phyloP scores from a whole-genome alignment of 2,797 vertebrate genomes.

The Sebastes itinus region DNA sequence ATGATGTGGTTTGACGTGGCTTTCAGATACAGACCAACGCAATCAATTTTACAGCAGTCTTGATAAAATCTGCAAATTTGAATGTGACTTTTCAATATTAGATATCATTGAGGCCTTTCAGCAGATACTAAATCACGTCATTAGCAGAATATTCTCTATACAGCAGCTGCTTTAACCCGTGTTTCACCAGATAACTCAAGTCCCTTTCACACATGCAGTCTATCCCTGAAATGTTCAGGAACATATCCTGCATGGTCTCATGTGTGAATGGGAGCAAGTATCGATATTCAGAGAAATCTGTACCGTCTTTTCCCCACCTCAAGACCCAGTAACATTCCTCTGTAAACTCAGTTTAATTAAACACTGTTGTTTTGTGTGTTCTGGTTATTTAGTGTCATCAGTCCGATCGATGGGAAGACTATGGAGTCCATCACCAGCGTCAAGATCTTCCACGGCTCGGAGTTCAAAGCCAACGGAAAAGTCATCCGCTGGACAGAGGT shows the following conservation, averaged over 20 bases:
- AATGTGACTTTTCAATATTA: neutral
- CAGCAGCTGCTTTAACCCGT: neutral
- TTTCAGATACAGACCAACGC: neutral
- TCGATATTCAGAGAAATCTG: neutral
- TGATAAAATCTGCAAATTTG: slow-evolving; percentile 18
- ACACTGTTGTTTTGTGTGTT: neutral
- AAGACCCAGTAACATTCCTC: neutral
- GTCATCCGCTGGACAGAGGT: slow-evolving; percentile 99
- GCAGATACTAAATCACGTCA: neutral
- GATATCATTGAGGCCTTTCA: slow-evolving; percentile 3
- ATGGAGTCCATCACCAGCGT: slow-evolving; percentile 97
- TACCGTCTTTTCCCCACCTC: neutral
- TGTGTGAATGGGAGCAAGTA: neutral
- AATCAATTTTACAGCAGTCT: slow-evolving; percentile 28
- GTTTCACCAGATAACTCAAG: neutral
- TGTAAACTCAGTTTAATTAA: neutral
- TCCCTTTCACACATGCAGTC: neutral
- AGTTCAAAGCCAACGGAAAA: slow-evolving; percentile 97
- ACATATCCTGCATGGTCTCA: neutral
- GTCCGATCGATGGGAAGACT: slow-evolving; percentile 95
- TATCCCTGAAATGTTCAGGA: no score
- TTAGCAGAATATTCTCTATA: neutral
- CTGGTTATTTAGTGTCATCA: slow-evolving; percentile 85
- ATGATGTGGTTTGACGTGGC: slow-evolving; percentile 20
- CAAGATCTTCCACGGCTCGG: slow-evolving; percentile 97